These are phyloP conservation scores for Spatula versicolor DNA, from an alignment of 2,797 vertebrate species.

Conservation along the genomic window DNA sequence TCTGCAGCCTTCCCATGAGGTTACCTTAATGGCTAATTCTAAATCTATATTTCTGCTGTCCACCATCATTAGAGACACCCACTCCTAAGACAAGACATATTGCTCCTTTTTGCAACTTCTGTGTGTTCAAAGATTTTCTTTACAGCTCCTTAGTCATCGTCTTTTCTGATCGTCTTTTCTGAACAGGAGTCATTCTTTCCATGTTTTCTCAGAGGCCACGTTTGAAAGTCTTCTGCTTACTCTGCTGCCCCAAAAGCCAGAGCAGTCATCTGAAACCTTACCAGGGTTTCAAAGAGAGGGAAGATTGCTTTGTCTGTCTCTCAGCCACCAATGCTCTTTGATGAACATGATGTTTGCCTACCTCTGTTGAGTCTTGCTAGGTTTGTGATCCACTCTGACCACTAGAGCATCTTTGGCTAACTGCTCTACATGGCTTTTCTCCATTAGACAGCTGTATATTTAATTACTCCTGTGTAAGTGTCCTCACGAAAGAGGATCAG, in stretches of 20 bases:
- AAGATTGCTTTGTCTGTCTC: background rate
- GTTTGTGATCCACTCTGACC: background rate
- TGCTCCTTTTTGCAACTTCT: background rate
- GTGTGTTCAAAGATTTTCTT: background rate
- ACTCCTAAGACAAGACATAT: background rate
- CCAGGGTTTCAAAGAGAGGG: background rate
- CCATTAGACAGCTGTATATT: background rate
- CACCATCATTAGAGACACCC: background rate
- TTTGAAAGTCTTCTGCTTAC: background rate
- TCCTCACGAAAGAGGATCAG: background rate
- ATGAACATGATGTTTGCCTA: background rate
- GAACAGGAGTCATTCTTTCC: background rate
- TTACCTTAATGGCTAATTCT: background rate
- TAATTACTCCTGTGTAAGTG: background rate
- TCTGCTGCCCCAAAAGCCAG: background rate
- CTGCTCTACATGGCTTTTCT: background rate
- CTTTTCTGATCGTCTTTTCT: no score
- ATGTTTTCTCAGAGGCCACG: background rate
- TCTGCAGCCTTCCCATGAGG: background rate
- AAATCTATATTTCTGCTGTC: background rate
- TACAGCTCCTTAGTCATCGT: background rate
- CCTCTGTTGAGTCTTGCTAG: background rate
- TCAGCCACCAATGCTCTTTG: background rate
- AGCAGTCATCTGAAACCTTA: background rate
- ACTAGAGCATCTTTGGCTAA: background rate